phyloP scores from a whole-genome alignment of 2,888 invertebrate genomes.

The Perdita meconis region DNA sequence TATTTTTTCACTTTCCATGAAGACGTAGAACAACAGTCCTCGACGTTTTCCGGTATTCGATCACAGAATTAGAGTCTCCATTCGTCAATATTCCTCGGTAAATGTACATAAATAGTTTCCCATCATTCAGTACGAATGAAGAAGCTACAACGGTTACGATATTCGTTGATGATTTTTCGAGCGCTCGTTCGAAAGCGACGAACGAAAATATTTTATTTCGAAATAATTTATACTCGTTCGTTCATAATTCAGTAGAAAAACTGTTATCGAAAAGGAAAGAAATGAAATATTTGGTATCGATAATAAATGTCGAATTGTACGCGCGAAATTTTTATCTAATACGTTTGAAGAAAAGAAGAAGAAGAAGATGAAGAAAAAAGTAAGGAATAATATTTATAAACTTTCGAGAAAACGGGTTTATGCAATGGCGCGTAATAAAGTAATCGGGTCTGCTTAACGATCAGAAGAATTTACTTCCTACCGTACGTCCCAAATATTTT shows the following conservation, averaged over 20 bases:
- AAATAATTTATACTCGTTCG: no score
- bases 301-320: slow-evolving; percentile 1
- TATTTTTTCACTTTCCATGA: background rate
- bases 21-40: slow-evolving; percentile 22
- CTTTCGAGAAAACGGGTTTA: slow-evolving; percentile 49
- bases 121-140: no score
- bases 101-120: slow-evolving; percentile 54
- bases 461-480: slow-evolving; percentile 57
- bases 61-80: slow-evolving; percentile 47
- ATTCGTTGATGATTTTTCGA: slow-evolving; percentile 45
- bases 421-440: slow-evolving; percentile 49
- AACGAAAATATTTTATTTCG: slow-evolving; percentile 32
- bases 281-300: slow-evolving; percentile 18
- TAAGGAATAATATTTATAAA: slow-evolving; percentile 32
- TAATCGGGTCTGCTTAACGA: slow-evolving; percentile 45
- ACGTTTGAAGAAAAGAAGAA: slow-evolving; percentile 18
- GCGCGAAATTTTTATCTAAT: slow-evolving; percentile 15
- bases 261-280: no score
- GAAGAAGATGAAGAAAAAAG: slow-evolving; percentile 10
- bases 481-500: slow-evolving; percentile 49
- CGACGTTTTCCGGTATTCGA: slow-evolving; percentile 67
- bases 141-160: no score
- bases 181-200: slow-evolving; percentile 45
- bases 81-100: slow-evolving; percentile 72
- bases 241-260: no score